These are phyloP conservation scores for Dreissena rostriformis DNA, from an alignment of 1,140 invertebrate species.

Conservation along the genomic window DNA sequence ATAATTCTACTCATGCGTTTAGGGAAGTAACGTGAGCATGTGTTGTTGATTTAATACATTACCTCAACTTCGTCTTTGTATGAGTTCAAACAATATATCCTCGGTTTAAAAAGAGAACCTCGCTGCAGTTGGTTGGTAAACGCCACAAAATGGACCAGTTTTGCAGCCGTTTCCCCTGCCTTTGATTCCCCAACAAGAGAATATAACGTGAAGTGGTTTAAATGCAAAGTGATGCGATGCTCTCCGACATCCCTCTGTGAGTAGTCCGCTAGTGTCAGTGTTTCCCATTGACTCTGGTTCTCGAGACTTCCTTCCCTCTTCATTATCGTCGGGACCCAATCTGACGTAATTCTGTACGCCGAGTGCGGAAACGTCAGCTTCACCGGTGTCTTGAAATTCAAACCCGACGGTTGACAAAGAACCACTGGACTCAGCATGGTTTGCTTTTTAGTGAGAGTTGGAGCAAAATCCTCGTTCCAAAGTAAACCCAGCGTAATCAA, in stretches of 20 bases:
- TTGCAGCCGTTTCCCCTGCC: slow-evolving; percentile 27
- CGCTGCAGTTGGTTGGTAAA: slow-evolving; percentile 20
- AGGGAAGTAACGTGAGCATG: no score
- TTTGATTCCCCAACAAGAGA: slow-evolving; percentile 36
- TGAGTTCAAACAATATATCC: slow-evolving; percentile 34
- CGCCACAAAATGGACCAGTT: slow-evolving; percentile 42
- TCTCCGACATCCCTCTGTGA: slow-evolving; percentile 8
- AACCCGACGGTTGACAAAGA: slow-evolving; percentile 19
- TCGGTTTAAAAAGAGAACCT: slow-evolving; percentile 36
- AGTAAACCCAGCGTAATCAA: slow-evolving; percentile 24
- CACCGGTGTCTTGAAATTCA: slow-evolving; percentile 22
- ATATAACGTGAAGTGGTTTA: slow-evolving; percentile 41
- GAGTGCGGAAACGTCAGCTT: slow-evolving; percentile 39
- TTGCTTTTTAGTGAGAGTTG: slow-evolving; percentile 17
- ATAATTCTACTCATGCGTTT: no score
- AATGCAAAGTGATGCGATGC: slow-evolving; percentile 1
- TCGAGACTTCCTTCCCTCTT: slow-evolving; percentile 8
- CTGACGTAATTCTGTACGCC: slow-evolving; percentile 1
- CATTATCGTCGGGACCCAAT: slow-evolving; percentile 27
- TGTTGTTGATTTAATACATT: no score
- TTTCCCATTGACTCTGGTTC: slow-evolving; percentile 18
- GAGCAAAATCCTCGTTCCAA: slow-evolving; percentile 22
- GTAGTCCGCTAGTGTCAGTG: slow-evolving; percentile 18
- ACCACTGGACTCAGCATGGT: slow-evolving; percentile 37
- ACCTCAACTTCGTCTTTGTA: slow-evolving; percentile 41